Evolutionary conservation across 1,140 invertebrate genomes (phyloP), one percentile per base, ranked within the genome.

Genomic region (Platorchestia sp.): DNA sequence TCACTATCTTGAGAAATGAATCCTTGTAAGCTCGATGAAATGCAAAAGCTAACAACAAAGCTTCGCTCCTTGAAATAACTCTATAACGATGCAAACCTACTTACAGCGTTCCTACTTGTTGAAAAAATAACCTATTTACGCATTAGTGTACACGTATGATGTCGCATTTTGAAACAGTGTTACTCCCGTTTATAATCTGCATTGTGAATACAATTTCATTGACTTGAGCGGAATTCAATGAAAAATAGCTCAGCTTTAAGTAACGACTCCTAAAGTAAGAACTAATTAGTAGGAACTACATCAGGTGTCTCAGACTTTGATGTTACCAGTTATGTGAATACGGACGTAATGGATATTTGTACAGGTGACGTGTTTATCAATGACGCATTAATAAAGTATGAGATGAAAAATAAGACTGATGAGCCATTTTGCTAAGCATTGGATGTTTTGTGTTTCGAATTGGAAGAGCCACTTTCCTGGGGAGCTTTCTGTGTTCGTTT

Each of bases 401-500:
- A 19, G 59, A 75, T 75, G 36, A 75, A 75, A 75, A 75, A 75
- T 75, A 75, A 3, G 36, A 27, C 36, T 10, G 27, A 75, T 75
- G 59, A 36, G 59, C 59, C 59, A 75, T 75, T 75, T 27, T 75
- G 59, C 59, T 93, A 93, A 44, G 91, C 3, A 45, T 45, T 40
- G 10, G 91, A 93, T 47, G 45, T 44, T 44, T 93, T 89, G n/a
- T 89, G 41, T 89, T 89, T 93, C 40, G 91, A 93, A 93, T 89
- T 89, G 14, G 91, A 44, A 6, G 91, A 47, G 40, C 91, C 45
- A 45, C 6, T 45, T 47, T 93, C 91, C 47, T 93, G 91, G 45
- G 91, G 45, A 45, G 91, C 43, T 93, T 93, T 93, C 7, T 44
- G 91, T n/a, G 91, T 93, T 93, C 91, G 43, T 93, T 93, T 93